Evolutionary conservation across 2,888 invertebrate genomes (phyloP), one percentile per base, ranked within the genome.

Genomic region (Philopedon plagiatum): DNA sequence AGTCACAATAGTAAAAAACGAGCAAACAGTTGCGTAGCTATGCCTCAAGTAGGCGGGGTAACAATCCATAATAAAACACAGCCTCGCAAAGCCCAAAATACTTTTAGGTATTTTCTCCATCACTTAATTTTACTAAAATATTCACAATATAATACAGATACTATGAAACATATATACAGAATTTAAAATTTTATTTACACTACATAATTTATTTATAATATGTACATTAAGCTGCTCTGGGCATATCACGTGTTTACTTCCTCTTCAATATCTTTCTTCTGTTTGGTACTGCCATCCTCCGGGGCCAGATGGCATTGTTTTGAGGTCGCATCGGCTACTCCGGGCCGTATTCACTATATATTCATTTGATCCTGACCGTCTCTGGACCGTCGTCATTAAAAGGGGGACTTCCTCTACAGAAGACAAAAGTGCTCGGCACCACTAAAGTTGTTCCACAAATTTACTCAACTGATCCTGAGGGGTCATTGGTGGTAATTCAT

Each of bases 361-460:
- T 51, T 34, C 26, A 18, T 9, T 62, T 41, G 11, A 69, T 69
- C 63, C 64, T 70, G 70, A 70, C 70, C 26, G 70, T 64, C 23
- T 29, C 29, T 18, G 18, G 51, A 64, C 70, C 58, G 71, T 64
- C 58, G 71, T 71, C 66, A 66, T 49, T 66, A 58, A 44, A 61
- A 29, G 9, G 44, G 29, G 9, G 61, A 61, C 44, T 68, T 68
- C 41, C 70, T 57, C 39, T 61, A 64, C n/a, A n/a, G 70, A 70
- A 67, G 76, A 75, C 71, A 79, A 74, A 71, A 78, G 76, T 73
- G 80, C 80, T 74, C 79, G 79, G 80, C 83, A 86, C 86, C 91
- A 94, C 94, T 95, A 95, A 91, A 95, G 94, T 88, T 95, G 94
- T 89, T 97, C 97, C 84, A 97, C 97, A 89, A 95, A 97, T 88